Conservation (phyloP, 2,797 vertebrate genomes). For the Notolabrus celidotus region DNA sequence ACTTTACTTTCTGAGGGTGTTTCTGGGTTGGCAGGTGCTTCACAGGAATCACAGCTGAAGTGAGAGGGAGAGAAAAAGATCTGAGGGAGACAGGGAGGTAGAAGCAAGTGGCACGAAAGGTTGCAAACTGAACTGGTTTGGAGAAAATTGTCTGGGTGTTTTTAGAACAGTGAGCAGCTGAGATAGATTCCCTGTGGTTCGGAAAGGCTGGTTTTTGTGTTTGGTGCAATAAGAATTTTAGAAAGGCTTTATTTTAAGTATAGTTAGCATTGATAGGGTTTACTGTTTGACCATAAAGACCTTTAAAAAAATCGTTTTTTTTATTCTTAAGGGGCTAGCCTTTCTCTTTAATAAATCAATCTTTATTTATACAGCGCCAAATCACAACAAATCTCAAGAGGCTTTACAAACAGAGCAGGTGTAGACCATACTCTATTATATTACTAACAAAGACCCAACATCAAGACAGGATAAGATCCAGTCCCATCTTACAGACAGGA, state of each 20-base stretch:
- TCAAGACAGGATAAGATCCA: no score
- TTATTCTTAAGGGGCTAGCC: no score
- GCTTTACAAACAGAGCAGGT: no score
- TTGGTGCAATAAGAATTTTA: background rate
- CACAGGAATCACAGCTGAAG: conserved; percentile 65
- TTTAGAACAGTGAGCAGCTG: conserved; percentile 17
- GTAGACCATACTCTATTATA: no score
- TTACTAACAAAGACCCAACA: no score
- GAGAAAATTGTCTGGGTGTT: conserved; percentile 18
- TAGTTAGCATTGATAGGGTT: no score
- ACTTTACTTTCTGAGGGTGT: conserved; percentile 64
- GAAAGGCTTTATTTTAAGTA: background rate
- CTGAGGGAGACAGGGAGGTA: conserved; percentile 52
- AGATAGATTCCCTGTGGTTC: conserved; percentile 9
- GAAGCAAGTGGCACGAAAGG: conserved; percentile 20
- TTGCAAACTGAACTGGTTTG: conserved; percentile 15
- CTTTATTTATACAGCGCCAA: no score
- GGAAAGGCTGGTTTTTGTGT: background rate
- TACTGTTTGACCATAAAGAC: no score
- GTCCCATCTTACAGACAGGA: no score
- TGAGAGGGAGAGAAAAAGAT: conserved; percentile 46
- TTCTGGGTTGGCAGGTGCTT: conserved; percentile 65
- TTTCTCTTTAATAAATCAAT: no score
- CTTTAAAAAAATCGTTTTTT: no score
- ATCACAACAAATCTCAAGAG: no score